Percentiles rank a stretch among this genome's conserved stretches.
Evolutionary conservation across 2,797 vertebrate species (phyloP).

Genomic region (Sebastes umbrosus): DNA sequence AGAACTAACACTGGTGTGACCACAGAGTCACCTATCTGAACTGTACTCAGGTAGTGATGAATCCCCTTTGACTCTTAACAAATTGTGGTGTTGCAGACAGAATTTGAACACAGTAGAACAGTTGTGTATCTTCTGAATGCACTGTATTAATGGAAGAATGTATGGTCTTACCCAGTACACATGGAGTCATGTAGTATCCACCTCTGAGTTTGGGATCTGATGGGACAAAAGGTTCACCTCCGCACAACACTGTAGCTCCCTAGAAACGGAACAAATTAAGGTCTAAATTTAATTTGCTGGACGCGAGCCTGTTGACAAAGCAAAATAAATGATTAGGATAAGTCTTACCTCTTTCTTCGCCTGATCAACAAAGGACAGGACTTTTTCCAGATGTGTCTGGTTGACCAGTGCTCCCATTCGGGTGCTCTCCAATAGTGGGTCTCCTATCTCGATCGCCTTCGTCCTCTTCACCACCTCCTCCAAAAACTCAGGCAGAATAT

Average conservation of each 20-base stretch:
- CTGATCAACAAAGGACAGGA: conserved; percentile 88
- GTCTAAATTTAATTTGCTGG: neutral
- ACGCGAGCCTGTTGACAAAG: neutral
- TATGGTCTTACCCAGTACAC: conserved; percentile 87
- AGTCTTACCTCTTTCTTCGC: conserved; percentile 89
- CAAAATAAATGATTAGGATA: neutral
- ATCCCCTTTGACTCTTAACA: neutral
- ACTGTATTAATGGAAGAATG: neutral
- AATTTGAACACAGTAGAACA: neutral
- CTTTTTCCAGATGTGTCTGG: conserved; percentile 87
- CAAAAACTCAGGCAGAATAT: conserved; percentile 87
- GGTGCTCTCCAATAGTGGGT: conserved; percentile 91
- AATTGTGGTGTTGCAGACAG: neutral
- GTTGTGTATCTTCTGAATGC: neutral
- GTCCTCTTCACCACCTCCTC: conserved; percentile 90
- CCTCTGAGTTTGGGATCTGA: conserved; percentile 88
- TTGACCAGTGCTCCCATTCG: conserved; percentile 96
- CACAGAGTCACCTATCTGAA: neutral
- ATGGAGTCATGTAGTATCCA: conserved; percentile 95
- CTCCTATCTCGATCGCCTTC: conserved; percentile 88
- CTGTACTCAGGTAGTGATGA: neutral
- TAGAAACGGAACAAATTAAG: conserved; percentile 51
- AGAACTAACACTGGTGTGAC: neutral
- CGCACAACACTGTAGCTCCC: conserved; percentile 92
- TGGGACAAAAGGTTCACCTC: conserved; percentile 87